phyloP scores from a whole-genome alignment of 2,888 invertebrate species.

The Volucella bombylans region DNA sequence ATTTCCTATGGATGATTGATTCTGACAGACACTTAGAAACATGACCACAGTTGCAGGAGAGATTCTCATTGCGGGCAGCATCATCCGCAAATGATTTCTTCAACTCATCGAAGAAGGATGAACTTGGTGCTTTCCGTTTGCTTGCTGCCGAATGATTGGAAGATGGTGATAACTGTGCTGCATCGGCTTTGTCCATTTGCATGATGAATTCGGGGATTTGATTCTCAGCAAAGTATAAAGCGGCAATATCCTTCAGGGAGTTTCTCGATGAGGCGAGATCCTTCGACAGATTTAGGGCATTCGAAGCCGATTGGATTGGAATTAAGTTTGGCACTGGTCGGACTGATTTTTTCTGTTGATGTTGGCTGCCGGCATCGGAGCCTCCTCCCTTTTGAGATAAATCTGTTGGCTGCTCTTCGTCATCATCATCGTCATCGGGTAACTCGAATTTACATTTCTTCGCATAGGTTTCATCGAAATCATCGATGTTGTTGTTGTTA shows the following conservation, averaged over 20 bases:
- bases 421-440: slow-evolving; percentile 70
- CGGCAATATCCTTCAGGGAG: slow-evolving; percentile 84
- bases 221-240: slow-evolving; percentile 81
- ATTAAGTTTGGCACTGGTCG: slow-evolving; percentile 90
- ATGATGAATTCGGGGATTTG: slow-evolving; percentile 76
- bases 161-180: slow-evolving; percentile 77
- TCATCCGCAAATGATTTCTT: slow-evolving; percentile 88
- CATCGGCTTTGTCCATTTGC: slow-evolving; percentile 77
- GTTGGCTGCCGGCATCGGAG: slow-evolving; percentile 77
- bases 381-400: slow-evolving; percentile 81
- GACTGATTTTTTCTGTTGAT: slow-evolving; percentile 81
- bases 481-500: slow-evolving; percentile 80
- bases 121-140: slow-evolving; percentile 83
- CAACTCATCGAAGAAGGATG: slow-evolving; percentile 91
- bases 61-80: slow-evolving; percentile 86
- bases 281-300: slow-evolving; percentile 81
- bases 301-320: slow-evolving; percentile 84
- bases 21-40: slow-evolving; percentile 92
- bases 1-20: slow-evolving; percentile 90
- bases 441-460: slow-evolving; percentile 79
- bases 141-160: slow-evolving; percentile 77
- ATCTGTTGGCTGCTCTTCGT: slow-evolving; percentile 81
- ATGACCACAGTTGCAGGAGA: slow-evolving; percentile 88
- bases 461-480: slow-evolving; percentile 79
- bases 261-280: slow-evolving; percentile 79